Evolutionary conservation across 2,113 vertebrate genomes (phyloP).

Genomic region (Anthoscopus minutus): DNA sequence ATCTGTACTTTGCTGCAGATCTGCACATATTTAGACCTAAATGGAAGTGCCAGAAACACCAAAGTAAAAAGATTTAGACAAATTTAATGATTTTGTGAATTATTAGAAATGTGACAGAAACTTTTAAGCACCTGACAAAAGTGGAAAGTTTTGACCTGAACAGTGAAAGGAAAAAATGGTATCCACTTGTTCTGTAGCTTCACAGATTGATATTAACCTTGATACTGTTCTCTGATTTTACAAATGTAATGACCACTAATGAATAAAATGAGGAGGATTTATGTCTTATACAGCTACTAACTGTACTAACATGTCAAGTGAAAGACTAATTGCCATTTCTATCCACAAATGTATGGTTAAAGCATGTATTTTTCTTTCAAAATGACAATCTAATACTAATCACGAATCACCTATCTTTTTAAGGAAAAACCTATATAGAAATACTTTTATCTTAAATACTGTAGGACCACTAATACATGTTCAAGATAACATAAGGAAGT

Average conservation of each 20-base stretch:
- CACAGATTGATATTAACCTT: background rate
- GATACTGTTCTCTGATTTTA: background rate
- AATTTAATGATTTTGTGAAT: background rate
- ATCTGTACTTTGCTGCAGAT: background rate
- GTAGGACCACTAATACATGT: background rate
- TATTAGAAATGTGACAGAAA: background rate
- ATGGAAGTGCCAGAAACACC: background rate
- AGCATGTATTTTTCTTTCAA: background rate
- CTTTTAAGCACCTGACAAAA: background rate
- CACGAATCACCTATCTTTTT: background rate
- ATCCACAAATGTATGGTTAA: background rate
- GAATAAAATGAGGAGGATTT: background rate
- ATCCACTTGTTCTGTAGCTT: background rate
- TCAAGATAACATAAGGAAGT: background rate
- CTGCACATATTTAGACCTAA: background rate
- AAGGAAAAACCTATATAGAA: background rate
- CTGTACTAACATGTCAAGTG: background rate
- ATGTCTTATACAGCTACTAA: background rate
- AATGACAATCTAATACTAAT: background rate
- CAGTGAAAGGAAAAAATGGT: fast-evolving
- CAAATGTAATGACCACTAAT: background rate
- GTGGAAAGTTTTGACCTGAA: background rate
- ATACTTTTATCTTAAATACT: background rate
- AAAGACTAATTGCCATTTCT: background rate
- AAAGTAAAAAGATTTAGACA: background rate